Evolutionary conservation across 2,113 vertebrate genomes (phyloP).

Genomic region (Perca flavescens): DNA sequence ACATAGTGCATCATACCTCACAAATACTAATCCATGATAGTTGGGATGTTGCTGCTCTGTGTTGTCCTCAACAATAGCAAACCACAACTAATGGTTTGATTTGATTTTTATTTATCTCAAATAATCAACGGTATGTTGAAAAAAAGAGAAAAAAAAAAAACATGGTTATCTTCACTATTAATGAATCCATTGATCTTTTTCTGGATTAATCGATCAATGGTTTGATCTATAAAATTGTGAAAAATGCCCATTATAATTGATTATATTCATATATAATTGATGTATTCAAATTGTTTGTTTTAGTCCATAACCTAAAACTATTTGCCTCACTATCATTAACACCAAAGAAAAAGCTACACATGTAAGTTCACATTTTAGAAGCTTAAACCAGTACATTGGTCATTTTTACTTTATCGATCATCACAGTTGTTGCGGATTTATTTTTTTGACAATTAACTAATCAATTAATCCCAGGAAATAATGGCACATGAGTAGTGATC

Average conservation of each 20-base stretch:
- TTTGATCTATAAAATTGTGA: background rate
- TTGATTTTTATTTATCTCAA: no score
- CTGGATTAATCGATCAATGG: background rate
- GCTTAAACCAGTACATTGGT: background rate
- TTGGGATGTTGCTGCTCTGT: background rate
- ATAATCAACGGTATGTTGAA: no score
- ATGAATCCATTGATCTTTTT: background rate
- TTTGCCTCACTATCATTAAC: background rate
- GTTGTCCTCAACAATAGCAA: background rate
- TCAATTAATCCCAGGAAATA: background rate
- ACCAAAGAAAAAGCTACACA: conserved; percentile 5
- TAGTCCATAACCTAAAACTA: background rate
- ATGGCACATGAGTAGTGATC: background rate
- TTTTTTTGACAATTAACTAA: background rate
- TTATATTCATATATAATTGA: no score
- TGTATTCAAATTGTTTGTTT: background rate
- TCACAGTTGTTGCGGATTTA: background rate
- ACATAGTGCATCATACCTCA: conserved; percentile 56
- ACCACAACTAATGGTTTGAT: background rate
- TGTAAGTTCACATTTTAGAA: background rate
- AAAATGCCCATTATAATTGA: background rate
- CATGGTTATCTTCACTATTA: no score
- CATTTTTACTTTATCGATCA: background rate
- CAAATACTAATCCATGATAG: background rate
- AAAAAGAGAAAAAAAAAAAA: no score